Evolutionary conservation across 1,140 invertebrate species (phyloP).

Genomic region (Pseudachorutes palmiensis): DNA sequence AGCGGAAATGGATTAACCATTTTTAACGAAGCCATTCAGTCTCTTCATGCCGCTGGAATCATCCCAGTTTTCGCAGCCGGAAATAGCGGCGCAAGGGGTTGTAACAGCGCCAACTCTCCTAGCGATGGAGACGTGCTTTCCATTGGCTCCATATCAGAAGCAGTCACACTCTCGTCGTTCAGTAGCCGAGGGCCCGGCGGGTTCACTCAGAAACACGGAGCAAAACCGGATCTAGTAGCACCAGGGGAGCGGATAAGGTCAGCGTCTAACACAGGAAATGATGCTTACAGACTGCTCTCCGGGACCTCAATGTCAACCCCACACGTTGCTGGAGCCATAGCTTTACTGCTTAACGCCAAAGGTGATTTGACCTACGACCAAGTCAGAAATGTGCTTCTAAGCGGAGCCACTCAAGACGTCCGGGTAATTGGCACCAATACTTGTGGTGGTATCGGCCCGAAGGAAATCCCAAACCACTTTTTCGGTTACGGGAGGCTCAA

Average conservation of each 20-base stretch:
- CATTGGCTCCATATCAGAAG: neutral
- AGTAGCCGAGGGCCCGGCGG: neutral
- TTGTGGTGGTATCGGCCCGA: neutral
- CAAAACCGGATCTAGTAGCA: constrained; percentile 19
- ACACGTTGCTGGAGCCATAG: constrained; percentile 17
- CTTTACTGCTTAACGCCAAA: neutral
- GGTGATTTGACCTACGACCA: neutral
- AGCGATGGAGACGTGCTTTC: constrained; percentile 13
- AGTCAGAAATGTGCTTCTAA: neutral
- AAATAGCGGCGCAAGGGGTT: constrained; percentile 6
- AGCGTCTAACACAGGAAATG: neutral
- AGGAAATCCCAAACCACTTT: neutral
- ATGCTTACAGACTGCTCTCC: neutral
- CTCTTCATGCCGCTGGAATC: neutral
- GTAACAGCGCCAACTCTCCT: neutral
- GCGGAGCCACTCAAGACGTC: neutral
- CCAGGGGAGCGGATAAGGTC: constrained; percentile 11
- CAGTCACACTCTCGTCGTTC: neutral
- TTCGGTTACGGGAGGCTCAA: neutral
- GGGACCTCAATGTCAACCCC: constrained; percentile 24
- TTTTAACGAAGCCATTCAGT: neutral
- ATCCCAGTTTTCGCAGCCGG: constrained; percentile 18
- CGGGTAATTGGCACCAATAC: neutral
- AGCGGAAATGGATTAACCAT: neutral
- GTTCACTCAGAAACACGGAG: neutral